Conservation (phyloP, 2,113 vertebrate species). For the Camelus dromedarius region DNA sequence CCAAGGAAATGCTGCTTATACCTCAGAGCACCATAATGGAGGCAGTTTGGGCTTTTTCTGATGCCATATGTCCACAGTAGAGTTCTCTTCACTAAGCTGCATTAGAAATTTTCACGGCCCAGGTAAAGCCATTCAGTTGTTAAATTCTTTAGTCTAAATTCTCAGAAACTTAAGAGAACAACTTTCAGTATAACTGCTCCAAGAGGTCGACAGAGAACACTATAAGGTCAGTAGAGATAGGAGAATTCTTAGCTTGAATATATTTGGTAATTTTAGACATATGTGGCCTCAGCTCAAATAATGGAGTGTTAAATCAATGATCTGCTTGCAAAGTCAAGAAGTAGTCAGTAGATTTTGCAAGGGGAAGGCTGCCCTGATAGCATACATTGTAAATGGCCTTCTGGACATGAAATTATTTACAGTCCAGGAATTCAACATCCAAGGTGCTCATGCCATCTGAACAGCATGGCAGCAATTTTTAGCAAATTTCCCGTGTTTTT, state of each 20-base stretch:
- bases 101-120: slow-evolving; percentile 28
- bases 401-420: neutral
- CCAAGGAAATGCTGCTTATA: neutral
- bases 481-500: neutral
- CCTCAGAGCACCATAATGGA: neutral
- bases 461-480: neutral
- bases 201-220: neutral
- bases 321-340: neutral
- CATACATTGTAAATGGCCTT: neutral
- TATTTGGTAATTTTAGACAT: slow-evolving; percentile 1
- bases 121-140: neutral
- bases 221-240: neutral
- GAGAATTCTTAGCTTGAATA: neutral
- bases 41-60: neutral
- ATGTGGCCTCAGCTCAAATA: neutral
- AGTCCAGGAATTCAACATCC: neutral
- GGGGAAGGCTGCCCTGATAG: neutral
- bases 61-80: neutral
- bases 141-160: slow-evolving; percentile 54
- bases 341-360: neutral
- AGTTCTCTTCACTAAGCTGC: neutral
- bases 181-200: slow-evolving; percentile 45
- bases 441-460: neutral
- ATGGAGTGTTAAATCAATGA: neutral
- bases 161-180: slow-evolving; percentile 45